These are phyloP conservation scores for Proisotoma minuta DNA, from an alignment of 2,888 invertebrate species.

Conservation along the genomic window DNA sequence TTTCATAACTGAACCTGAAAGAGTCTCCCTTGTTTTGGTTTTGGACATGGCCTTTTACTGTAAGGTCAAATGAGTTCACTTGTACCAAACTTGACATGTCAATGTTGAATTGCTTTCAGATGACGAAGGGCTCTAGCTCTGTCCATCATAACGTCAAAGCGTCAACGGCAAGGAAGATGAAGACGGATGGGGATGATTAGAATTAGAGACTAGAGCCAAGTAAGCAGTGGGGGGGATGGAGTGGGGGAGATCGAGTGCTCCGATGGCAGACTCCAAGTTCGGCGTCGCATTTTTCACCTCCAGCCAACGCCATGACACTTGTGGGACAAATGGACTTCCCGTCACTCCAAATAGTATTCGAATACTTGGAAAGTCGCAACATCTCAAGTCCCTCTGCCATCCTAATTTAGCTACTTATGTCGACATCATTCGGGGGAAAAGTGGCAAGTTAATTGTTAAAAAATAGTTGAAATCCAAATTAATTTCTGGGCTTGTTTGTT, in stretches of 20 bases:
- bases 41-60: too few species aligned
- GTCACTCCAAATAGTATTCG: slow-evolving; percentile 94
- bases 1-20: too few species aligned
- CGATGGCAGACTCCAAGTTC: slow-evolving; percentile 52
- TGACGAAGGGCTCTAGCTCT: too few species aligned
- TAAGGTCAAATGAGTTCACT: too few species aligned
- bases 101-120: too few species aligned
- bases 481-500: slow-evolving; percentile 31
- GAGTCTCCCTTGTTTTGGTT: too few species aligned
- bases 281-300: slow-evolving; percentile 91
- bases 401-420: slow-evolving; percentile 81
- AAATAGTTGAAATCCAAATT: neutral
- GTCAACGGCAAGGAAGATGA: too few species aligned
- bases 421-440: slow-evolving; percentile 86
- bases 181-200: too few species aligned
- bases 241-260: neutral
- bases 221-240: too few species aligned
- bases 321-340: slow-evolving; percentile 93
- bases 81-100: too few species aligned
- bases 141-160: too few species aligned
- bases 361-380: slow-evolving; percentile 82
- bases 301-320: slow-evolving; percentile 81
- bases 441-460: slow-evolving; percentile 62
- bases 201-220: too few species aligned
- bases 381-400: slow-evolving; percentile 71